These are phyloP conservation scores for Corythoichthys intestinalis DNA, from an alignment of 2,113 vertebrate genomes.

Conservation along the genomic window DNA sequence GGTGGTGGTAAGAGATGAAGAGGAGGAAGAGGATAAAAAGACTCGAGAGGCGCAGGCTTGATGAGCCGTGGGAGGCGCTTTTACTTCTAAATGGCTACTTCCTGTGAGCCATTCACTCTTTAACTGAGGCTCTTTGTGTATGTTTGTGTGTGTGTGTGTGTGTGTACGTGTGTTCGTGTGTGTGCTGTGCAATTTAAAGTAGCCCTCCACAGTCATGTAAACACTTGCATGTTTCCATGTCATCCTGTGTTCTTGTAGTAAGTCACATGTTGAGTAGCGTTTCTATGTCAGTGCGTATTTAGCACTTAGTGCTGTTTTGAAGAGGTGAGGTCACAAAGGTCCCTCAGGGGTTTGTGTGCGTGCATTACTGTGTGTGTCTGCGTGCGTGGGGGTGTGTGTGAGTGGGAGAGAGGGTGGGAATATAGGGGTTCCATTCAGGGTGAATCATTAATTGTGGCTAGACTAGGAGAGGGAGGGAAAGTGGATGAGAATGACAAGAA, in stretches of 20 bases:
- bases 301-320: constrained; percentile 42
- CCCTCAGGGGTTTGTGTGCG: constrained; percentile 39
- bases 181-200: constrained; percentile 63
- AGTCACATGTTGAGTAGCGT: constrained; percentile 13
- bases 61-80: constrained; percentile 61
- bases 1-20: constrained; percentile 22
- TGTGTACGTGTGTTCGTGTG: background rate
- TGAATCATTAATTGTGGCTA: constrained; percentile 60
- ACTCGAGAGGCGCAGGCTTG: constrained; percentile 32
- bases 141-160: constrained; percentile 49
- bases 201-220: constrained; percentile 46
- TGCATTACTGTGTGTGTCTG: constrained; percentile 12
- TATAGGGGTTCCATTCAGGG: constrained; percentile 57
- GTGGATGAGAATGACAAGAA: constrained; percentile 41
- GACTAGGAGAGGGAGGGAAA: constrained; percentile 29
- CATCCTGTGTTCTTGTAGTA: constrained; percentile 2
- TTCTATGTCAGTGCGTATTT: constrained; percentile 58
- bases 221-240: constrained; percentile 36
- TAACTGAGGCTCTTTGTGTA: constrained; percentile 60
- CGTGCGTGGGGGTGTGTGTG: background rate
- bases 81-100: constrained; percentile 62
- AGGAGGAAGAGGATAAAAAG: constrained; percentile 41
- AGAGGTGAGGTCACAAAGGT: constrained; percentile 55
- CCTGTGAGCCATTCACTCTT: constrained; percentile 61
- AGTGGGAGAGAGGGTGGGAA: constrained; percentile 28